Base-by-base conservation (phyloP, 2,888 invertebrate species). In the Zaprionus bogoriensis region DNA sequence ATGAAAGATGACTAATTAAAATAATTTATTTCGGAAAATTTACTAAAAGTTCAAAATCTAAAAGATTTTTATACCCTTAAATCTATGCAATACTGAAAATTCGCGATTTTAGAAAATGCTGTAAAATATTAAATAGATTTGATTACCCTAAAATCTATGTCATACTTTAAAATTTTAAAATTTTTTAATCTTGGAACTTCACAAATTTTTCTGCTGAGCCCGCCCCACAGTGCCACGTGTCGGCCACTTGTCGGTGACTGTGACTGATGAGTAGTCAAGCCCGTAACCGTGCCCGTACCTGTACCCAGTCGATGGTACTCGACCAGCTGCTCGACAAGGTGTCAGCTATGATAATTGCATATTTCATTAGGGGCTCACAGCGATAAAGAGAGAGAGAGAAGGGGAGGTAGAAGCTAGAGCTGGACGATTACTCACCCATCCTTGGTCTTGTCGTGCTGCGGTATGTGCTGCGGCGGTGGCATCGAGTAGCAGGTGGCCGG, bases 391-490 rank as follows among this genome's bases (percentile, higher is more conserved):
- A 19, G n/a, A 9, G 7, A 17, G 17, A 20, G 3, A 12, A 20
- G 1, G 36, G 14, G 9, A 9, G 5, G 22, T 10, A 17, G 12
- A 17, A 2, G n/a, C n/a, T n/a, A n/a, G n/a, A n/a, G n/a, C n/a
- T n/a, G n/a, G n/a, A n/a, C n/a, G n/a, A n/a, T n/a, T n/a, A 89
- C 91, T 90, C 70, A 91, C 91, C 91, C 90, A 77, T 91, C 91
- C 83, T 91, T 91, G 84, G 94, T 92, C 88, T 94, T 96, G 92
- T 96, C 95, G 91, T 95, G 96, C 86, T 93, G 94, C 63, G 94
- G 95, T 80, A 92, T 92, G 74, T 95, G 95, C 89, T 95, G 95
- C 30, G 96, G 96, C 60, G 95, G 95, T 63, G 96, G 96, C 96
- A 97, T 96, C 88, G 96, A 96, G 92, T 96, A 96, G 88, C 96